Evolutionary conservation across 2,888 invertebrate species (phyloP).

Genomic region (Cheiracanthium punctorium): DNA sequence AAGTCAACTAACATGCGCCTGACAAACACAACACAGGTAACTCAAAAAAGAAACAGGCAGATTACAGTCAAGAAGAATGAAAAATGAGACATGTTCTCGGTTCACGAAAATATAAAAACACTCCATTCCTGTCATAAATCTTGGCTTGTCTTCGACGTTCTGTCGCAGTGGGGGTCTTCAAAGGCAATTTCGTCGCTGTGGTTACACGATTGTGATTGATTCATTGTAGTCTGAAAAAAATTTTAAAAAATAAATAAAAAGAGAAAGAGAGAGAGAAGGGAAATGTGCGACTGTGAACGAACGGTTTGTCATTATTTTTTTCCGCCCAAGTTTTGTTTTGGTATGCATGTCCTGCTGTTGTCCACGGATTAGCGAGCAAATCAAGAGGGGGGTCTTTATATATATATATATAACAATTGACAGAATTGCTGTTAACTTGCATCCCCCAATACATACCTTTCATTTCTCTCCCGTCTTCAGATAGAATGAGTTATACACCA

Average conservation of each 20-base stretch:
- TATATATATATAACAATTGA: too few species aligned
- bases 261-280: too few species aligned
- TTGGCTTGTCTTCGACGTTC: conserved; percentile 59
- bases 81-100: conserved; percentile 43
- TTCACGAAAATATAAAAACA: conserved; percentile 19
- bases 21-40: conserved; percentile 35
- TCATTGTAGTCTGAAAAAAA: conserved; percentile 53
- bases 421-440: background rate
- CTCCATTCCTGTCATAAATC: conserved; percentile 53
- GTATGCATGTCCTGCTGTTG: conserved; percentile 63
- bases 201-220: conserved; percentile 50
- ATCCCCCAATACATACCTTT: background rate
- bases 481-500: background rate
- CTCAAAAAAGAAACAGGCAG: conserved; percentile 32
- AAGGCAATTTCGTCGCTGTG: conserved; percentile 65
- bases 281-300: conserved; percentile 29
- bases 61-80: conserved; percentile 36
- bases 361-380: conserved; percentile 51
- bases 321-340: conserved; percentile 40
- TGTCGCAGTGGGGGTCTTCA: conserved; percentile 50
- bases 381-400: conserved; percentile 26
- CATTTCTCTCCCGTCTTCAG: background rate
- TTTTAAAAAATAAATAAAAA: background rate
- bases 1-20: conserved; percentile 28
- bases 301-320: conserved; percentile 12